Conservation (phyloP, 2,113 vertebrate species). For the Meriones unguiculatus region DNA sequence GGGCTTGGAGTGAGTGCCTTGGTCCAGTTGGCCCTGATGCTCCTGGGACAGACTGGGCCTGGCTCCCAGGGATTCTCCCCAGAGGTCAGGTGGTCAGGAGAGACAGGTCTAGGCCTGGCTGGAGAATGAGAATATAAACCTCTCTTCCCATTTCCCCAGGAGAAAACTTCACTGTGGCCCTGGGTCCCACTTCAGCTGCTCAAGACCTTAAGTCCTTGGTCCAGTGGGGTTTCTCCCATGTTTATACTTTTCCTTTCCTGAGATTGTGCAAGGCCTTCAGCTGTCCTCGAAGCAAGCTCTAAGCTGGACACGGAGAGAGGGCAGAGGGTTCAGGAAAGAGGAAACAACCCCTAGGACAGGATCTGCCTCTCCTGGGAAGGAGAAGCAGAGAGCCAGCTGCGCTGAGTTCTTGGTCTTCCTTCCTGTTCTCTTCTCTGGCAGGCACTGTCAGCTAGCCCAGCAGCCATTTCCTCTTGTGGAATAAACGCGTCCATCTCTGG, state of each 20-base stretch:
- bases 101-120: not conserved
- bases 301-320: not conserved
- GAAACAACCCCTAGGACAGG: slow-evolving; percentile 9
- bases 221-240: not conserved
- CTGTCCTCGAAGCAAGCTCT: slow-evolving; percentile 28
- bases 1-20: not conserved
- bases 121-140: not conserved
- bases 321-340: slow-evolving; percentile 64
- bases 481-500: slow-evolving; percentile 14
- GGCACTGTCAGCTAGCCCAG: not conserved
- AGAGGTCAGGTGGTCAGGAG: not conserved
- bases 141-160: not conserved
- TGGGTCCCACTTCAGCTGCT: not conserved
- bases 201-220: not conserved
- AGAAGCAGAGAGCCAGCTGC: not conserved
- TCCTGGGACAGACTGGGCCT: not conserved
- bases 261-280: slow-evolving; percentile 65
- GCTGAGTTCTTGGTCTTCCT: not conserved
- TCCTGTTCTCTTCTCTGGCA: not conserved
- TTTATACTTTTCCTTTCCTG: slow-evolving; percentile 27
- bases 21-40: not conserved
- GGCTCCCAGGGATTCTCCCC: not conserved
- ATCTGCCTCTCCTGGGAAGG: not conserved
- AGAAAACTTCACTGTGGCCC: not conserved
- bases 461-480: not conserved